phyloP scores from a whole-genome alignment of 1,140 invertebrate species.

The Eriosoma lanigerum region DNA sequence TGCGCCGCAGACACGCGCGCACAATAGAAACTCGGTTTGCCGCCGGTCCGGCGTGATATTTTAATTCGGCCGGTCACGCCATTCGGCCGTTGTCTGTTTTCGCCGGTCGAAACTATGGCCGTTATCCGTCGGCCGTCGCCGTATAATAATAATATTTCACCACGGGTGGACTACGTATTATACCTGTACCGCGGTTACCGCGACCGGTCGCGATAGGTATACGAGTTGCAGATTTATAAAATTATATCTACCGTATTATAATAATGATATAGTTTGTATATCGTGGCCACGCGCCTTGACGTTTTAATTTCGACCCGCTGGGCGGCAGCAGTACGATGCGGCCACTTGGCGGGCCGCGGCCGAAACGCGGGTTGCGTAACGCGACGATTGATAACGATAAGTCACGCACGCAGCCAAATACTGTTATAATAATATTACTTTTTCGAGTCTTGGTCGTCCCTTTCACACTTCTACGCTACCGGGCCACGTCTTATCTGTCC shows the following conservation, averaged over 20 bases:
- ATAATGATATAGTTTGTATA: not conserved
- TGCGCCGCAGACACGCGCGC: not conserved
- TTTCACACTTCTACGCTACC: slow-evolving; percentile 35
- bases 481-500: slow-evolving; percentile 15
- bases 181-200: not conserved
- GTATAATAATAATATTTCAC: too few relatives aligned
- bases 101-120: not conserved
- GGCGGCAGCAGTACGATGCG: slow-evolving; percentile 9
- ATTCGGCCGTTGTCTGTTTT: slow-evolving; percentile 45
- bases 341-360: slow-evolving; percentile 19
- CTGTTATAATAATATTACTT: too few relatives aligned
- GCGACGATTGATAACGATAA: slow-evolving; percentile 41
- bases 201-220: not conserved
- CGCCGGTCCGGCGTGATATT: slow-evolving; percentile 36
- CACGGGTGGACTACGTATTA: not conserved
- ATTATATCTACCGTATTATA: not conserved
- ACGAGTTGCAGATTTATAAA: too few relatives aligned
- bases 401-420: slow-evolving; percentile 31
- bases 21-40: not conserved
- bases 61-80: slow-evolving; percentile 47
- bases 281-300: not conserved
- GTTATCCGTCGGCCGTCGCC: not conserved
- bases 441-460: not conserved
- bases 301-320: slow-evolving; percentile 23
- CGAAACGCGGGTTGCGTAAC: not conserved